Conservation (phyloP, 2,797 vertebrate genomes). For the Threskiornis aethiopicus region DNA sequence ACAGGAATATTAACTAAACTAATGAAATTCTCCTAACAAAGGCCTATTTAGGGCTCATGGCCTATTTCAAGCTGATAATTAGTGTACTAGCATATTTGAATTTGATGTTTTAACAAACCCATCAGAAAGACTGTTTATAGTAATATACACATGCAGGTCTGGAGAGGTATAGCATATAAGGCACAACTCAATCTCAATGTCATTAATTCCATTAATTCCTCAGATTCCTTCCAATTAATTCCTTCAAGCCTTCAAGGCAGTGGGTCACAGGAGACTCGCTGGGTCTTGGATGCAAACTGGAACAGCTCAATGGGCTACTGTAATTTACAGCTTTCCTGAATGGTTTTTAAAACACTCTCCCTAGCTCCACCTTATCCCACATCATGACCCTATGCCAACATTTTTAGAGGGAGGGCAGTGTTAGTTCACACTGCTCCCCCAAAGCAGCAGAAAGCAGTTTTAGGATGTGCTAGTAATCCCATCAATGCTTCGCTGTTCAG, state of each 20-base stretch:
- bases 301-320: background rate
- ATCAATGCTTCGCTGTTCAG: background rate
- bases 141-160: background rate
- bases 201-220: conserved; percentile 17
- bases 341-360: background rate
- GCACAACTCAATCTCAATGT: background rate
- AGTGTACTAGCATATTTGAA: background rate
- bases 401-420: background rate
- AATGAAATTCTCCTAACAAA: background rate
- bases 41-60: background rate
- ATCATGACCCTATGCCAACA: background rate
- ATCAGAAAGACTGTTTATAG: background rate
- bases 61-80: background rate
- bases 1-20: background rate
- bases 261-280: background rate
- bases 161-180: background rate
- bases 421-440: background rate
- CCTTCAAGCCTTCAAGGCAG: background rate
- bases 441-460: background rate
- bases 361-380: background rate
- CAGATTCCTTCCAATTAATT: conserved; percentile 23
- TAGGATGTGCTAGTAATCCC: background rate
- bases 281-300: background rate
- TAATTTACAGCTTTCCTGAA: background rate
- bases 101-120: background rate